Conservation (phyloP, 37 sponge, comb jelly and placozoan genomes). For the Mnemiopsis leidyi region DNA sequence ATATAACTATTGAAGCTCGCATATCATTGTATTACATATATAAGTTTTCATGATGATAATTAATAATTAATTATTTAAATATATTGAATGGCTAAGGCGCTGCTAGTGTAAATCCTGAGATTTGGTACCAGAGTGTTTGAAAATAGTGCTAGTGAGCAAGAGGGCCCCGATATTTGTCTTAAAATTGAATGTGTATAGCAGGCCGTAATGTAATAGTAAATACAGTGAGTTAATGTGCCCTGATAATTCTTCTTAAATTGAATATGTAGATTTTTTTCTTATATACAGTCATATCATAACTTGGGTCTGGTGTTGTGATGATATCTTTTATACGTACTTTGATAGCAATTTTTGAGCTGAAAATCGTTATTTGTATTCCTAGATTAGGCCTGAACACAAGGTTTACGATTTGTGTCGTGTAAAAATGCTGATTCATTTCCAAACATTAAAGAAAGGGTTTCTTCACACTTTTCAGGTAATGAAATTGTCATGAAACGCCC, state of each 20-base stretch:
- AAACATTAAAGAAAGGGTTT: no score
- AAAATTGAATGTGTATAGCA: neutral
- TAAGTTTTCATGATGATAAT: no score
- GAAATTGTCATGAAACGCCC: no score
- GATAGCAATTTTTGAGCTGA: neutral
- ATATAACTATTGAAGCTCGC: neutral
- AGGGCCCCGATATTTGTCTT: neutral
- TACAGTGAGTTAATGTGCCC: neutral
- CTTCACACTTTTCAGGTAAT: no score
- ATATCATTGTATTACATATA: neutral
- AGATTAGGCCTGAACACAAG: no score
- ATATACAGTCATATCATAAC: neutral
- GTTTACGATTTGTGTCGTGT: no score
- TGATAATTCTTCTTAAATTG: neutral
- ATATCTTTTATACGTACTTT: neutral
- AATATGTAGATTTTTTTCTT: neutral
- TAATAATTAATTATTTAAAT: neutral
- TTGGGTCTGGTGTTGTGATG: neutral
- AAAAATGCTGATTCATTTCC: no score
- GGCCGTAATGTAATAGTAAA: neutral
- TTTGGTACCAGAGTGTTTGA: neutral
- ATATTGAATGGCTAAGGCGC: neutral
- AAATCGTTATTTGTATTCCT: neutral
- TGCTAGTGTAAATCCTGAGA: neutral
- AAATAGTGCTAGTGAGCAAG: neutral